Evolutionary conservation across 2,113 vertebrate species (phyloP), one percentile per base, ranked within the genome.

Genomic region (Eulacestoma nigropectus): DNA sequence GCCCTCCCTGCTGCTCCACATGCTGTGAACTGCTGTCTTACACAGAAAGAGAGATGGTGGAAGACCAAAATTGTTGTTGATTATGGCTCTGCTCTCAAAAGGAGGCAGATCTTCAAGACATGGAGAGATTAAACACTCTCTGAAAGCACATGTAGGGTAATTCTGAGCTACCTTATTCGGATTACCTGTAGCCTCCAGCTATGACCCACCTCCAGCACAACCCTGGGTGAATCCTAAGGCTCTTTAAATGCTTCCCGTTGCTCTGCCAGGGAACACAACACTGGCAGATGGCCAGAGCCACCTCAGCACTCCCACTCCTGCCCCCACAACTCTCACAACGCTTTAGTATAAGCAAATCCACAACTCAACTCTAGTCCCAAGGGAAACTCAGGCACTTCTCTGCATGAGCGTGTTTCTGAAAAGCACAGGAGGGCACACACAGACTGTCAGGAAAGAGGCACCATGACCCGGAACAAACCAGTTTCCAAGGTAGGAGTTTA

Each of bases 341-440:
- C 32, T 83, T 44, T 37, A 32, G 26, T 76, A 57, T 3, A 18
- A 60, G 7, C 41, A 76, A 62, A 49, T 4, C 32, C 33, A 57
- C 59, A 70, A 21, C 32, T 13, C 6, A 46, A 7, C 41, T 65
- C 41, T 68, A 68, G 41, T 6, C 27, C 67, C 5, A 1, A 50
- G 0, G 1, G n/a, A 27, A 50, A 5, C 16, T 19, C 5, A 0
- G 35, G 52, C 3, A 2, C 13, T 39, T 16, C 65, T 50, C 20
- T 11, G 47, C 52, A 16, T 0, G 0, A 59, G 11, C 0, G 1
- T 15, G 13, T 19, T 68, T 56, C 46, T 16, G 37, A 18, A 12
- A 56, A 44, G 60, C 46, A 32, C 21, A 30, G 0, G 0, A 70
- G 27, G 25, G 20, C 25, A 73, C 57, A 33, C 11, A 22, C 1